Base-by-base conservation (phyloP, 2,113 vertebrate species). In the Lepisosteus osseus region DNA sequence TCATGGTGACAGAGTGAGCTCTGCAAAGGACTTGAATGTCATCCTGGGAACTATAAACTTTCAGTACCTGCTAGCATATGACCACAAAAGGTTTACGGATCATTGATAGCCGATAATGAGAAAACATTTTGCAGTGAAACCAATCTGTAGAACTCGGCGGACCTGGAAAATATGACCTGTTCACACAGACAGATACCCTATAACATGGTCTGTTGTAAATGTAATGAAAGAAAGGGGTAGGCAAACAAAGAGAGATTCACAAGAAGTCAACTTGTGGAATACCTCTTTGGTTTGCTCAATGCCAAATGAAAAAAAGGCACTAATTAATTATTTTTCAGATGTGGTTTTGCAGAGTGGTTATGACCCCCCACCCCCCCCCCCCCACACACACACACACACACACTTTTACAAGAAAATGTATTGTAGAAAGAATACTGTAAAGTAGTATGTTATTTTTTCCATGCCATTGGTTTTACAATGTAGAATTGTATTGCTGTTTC, bases 31-130 rank as follows among this genome's bases (percentile, higher is more conserved):
- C n/a, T 59, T 59, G n/a, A 59, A 59, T 14, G 56, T 59, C 56
- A 59, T 12, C 56, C 56, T 59, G 56, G 12, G 56, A 59, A 59
- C 56, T n/a, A 59, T 59, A 59, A 59, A 59, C 56, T n/a, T n/a
- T 12, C 56, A 59, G 7, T 12, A 8, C 11, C 56, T 14, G 56
- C 56, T 59, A 59, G 56, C 3, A 59, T 59, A 59, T 13, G 7
- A 59, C 11, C 56, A 59, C 56, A 59, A 59, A 59, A n/a, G n/a
- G 56, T 59, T 59, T 59, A 59, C 56, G 56, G 56, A 59, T 59
- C 56, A 59, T 59, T 59, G 56, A 59, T 59, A 59, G 56, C 56
- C 56, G 56, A 59, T 59, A 59, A 59, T 59, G 56, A 59, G 56
- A 59, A 59, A 12, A 59, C 56, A 59, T 59, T 59, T 59, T 59